phyloP scores from a whole-genome alignment of 2,797 vertebrate genomes.

The Chaetodon trifasciatus region DNA sequence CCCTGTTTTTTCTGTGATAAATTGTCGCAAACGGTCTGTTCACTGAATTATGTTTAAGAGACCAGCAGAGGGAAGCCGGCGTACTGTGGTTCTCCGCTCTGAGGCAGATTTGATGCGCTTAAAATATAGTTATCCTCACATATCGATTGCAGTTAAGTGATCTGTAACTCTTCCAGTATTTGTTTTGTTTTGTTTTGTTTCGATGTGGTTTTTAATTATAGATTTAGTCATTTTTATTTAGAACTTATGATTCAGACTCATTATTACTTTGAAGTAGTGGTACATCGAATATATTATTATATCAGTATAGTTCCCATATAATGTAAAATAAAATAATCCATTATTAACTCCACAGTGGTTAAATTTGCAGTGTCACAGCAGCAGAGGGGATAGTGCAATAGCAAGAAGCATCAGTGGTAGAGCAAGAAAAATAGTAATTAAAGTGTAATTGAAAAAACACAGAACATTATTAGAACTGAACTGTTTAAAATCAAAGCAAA shows the following conservation, averaged over 20 bases:
- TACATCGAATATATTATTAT: not conserved
- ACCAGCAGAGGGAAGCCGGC: conserved; percentile 8
- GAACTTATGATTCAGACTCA: not conserved
- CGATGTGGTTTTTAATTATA: not conserved
- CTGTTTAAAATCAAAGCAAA: not conserved
- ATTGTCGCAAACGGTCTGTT: conserved; percentile 50
- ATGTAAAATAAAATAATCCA: too few relatives aligned
- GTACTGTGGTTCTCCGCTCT: conserved; percentile 36
- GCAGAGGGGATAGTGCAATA: too few relatives aligned
- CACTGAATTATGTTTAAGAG: conserved; percentile 59
- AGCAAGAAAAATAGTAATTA: too few relatives aligned
- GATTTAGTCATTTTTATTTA: not conserved
- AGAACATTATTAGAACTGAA: not conserved
- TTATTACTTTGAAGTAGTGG: not conserved
- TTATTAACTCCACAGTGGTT: too few relatives aligned
- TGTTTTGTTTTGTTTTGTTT: conserved; percentile 30
- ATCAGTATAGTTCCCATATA: not conserved
- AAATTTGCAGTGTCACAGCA: too few relatives aligned
- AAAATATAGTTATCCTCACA: conserved; percentile 32
- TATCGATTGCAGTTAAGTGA: conserved; percentile 40
- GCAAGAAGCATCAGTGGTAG: too few relatives aligned
- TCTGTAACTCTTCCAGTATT: conserved; percentile 18
- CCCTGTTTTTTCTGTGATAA: conserved; percentile 61
- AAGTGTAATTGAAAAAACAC: not conserved
- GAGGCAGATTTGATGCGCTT: conserved; percentile 29